Conservation (phyloP, 2,113 vertebrate genomes). For the Crotophaga sulcirostris region DNA sequence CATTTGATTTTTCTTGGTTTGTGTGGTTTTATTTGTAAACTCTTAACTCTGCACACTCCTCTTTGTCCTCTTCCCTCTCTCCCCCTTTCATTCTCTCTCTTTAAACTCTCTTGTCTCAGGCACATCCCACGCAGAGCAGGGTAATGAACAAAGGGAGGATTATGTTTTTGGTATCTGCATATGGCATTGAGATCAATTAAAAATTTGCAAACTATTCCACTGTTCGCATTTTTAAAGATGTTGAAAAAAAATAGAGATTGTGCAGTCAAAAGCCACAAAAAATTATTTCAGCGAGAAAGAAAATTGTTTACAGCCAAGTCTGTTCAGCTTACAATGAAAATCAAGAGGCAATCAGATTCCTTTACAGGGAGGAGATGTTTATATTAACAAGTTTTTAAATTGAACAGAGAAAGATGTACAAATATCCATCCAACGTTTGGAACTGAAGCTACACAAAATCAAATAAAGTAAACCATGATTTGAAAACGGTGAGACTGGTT, state of each 20-base stretch:
- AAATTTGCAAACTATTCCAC: neutral
- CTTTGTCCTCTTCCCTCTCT: neutral
- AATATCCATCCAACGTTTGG: neutral
- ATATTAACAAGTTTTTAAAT: neutral
- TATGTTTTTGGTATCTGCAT: neutral
- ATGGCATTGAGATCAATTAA: neutral
- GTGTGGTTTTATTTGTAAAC: neutral
- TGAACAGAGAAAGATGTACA: neutral
- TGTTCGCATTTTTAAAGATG: neutral
- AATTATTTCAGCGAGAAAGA: neutral
- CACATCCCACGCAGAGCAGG: neutral
- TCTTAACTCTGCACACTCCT: neutral
- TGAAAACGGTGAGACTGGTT: neutral
- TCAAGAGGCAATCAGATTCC: conserved; percentile 7
- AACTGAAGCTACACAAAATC: neutral
- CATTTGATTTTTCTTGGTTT: neutral
- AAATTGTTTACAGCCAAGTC: neutral
- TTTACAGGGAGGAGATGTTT: conserved; percentile 30
- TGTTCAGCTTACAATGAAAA: conserved; percentile 1
- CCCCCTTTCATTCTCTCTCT: neutral
- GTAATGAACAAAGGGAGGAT: neutral
- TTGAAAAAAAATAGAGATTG: neutral
- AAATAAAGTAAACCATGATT: neutral
- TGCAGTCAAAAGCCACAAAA: neutral
- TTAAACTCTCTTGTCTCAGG: neutral